Evolutionary conservation across 2,113 vertebrate genomes (phyloP), one percentile per base, ranked within the genome.

Genomic region (Cricetomys ansorgei): DNA sequence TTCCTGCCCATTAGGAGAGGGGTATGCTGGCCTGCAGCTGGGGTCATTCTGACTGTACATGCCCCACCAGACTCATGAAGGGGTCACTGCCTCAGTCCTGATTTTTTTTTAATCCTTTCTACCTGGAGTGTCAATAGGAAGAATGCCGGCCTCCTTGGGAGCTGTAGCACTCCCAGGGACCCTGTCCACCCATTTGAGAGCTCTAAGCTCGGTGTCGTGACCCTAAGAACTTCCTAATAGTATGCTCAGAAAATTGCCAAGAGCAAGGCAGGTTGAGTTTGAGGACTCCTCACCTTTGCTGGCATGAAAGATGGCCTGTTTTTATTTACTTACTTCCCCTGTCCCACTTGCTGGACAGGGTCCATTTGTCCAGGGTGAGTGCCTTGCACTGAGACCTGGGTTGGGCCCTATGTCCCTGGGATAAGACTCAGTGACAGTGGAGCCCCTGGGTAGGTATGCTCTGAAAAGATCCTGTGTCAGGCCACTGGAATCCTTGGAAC

Each of bases 241-340:
- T 19, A 1, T 15, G 37, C 67, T 86, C 21, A 64, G 92, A 45
- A 76, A 65, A 31, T 65, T 72, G 53, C 65, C 95, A 21, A 57
- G 8, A 0, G 23, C 70, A 67, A 86, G 53, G 9, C 40, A 16
- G n/a, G 80, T 34, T 15, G 7, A 89, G 70, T 67, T 34, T 27
- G 10, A n/a, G 34, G n/a, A 21, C 7, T 31, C 11, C 16, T 17
- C 7, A 0, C 19, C 43, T 55, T 7, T 0, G 1, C 13, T 59
- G 15, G 19, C 7, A 2, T 43, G 43, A n/a, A 6, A 43, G n/a
- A 48, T 3, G 45, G 21, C 34, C 31, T 2, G 0, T 45, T 16
- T 72, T n/a, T 25, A 29, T 29, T 40, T 31, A 10, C 62, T 40
- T 72, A 80, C 84, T 65, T 23, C 2, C 89, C 55, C 53, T 19